These are phyloP conservation scores for Drosophila pseudoobscura DNA, from an alignment of 1,140 invertebrate species.

Conservation along the genomic window DNA sequence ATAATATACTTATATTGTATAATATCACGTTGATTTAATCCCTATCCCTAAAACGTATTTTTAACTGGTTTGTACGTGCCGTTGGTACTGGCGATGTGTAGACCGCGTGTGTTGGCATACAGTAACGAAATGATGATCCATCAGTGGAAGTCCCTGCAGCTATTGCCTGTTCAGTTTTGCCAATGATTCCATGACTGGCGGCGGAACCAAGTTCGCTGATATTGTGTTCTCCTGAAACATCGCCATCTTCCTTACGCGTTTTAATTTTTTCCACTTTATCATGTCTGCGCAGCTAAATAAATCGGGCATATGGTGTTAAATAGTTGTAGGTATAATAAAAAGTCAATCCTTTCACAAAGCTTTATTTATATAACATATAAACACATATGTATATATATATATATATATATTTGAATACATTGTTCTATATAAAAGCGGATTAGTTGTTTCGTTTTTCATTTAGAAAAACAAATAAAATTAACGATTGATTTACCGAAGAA, in stretches of 20 bases:
- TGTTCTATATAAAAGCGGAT: too few species aligned
- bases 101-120: conserved; percentile 85
- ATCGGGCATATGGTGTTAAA: conserved; percentile 56
- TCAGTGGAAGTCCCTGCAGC: conserved; percentile 40
- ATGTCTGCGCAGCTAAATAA: conserved; percentile 75
- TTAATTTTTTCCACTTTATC: conserved; percentile 70
- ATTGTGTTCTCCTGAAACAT: conserved; percentile 33
- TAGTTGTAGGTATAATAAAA: conserved; percentile 26
- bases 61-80: conserved; percentile 83
- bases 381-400: too few species aligned
- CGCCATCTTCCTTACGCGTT: conserved; percentile 48
- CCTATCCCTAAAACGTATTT: too few species aligned
- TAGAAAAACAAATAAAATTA: neutral
- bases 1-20: neutral
- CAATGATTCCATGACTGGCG: conserved; percentile 24
- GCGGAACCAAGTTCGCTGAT: conserved; percentile 13
- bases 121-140: conserved; percentile 84
- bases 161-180: conserved; percentile 38
- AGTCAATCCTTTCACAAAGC: neutral
- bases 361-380: too few species aligned
- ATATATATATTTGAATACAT: too few species aligned
- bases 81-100: conserved; percentile 85
- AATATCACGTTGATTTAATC: neutral
- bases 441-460: too few species aligned
- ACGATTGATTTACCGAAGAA: too few species aligned